These are phyloP conservation scores for Venusia cambrica DNA, from an alignment of 2,888 invertebrate genomes.

Conservation along the genomic window DNA sequence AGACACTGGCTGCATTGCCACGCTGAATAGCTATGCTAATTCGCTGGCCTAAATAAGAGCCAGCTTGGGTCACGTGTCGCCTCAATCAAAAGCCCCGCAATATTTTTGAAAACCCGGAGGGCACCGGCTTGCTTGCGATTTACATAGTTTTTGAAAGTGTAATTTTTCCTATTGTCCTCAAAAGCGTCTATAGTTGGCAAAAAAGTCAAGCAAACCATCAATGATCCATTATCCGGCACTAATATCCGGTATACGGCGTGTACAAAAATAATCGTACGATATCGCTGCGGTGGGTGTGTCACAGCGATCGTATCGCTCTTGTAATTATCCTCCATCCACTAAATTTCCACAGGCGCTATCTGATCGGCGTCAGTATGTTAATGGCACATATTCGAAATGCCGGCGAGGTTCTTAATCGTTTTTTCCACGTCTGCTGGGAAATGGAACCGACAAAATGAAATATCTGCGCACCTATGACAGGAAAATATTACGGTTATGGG, in stretches of 20 bases:
- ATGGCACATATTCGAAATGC: slow-evolving; percentile 66
- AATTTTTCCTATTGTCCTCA: too few species aligned
- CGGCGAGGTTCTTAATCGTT: slow-evolving; percentile 52
- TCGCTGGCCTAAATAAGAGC: too few species aligned
- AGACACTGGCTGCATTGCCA: too few species aligned
- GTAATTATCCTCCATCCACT: slow-evolving; percentile 70
- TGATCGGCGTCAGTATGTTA: slow-evolving; percentile 66
- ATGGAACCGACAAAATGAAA: slow-evolving; percentile 20
- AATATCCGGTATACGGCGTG: slow-evolving; percentile 31
- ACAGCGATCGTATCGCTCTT: slow-evolving; percentile 56
- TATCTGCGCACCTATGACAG: slow-evolving; percentile 13
- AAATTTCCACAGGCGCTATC: slow-evolving; percentile 73
- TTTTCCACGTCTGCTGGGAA: slow-evolving; percentile 32
- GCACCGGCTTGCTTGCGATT: too few species aligned
- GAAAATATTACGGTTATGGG: slow-evolving; percentile 1
- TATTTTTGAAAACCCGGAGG: too few species aligned
- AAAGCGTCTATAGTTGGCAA: too few species aligned
- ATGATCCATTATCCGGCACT: too few species aligned
- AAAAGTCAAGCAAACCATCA: too few species aligned
- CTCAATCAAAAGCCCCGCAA: too few species aligned
- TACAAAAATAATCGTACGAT: slow-evolving; percentile 41
- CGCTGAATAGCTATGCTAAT: too few species aligned
- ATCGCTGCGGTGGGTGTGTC: slow-evolving; percentile 54
- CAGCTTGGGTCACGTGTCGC: too few species aligned
- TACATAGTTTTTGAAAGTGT: too few species aligned